Percentiles rank a stretch among this genome's conserved stretches.
Evolutionary conservation across 2,113 vertebrate species (phyloP).

Genomic region (Scophthalmus maximus): DNA sequence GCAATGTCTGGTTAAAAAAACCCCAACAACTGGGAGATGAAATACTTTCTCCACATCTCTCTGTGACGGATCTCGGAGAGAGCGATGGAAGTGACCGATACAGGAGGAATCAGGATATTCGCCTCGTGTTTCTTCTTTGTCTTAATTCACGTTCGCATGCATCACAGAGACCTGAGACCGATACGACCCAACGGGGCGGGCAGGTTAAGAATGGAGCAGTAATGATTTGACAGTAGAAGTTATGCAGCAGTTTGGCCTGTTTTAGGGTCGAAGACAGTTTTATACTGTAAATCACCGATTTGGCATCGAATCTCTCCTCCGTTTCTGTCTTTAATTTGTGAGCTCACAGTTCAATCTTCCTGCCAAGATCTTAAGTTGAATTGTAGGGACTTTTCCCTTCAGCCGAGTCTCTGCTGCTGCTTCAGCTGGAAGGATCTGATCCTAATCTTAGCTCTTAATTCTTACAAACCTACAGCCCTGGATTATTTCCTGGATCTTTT

Average conservation of each 20-base stretch:
- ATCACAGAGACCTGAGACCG: background rate
- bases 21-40: no score
- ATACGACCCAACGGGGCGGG: background rate
- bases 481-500: slow-evolving; percentile 27
- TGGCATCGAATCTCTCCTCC: slow-evolving; percentile 15
- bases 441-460: slow-evolving; percentile 14
- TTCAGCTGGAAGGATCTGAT: slow-evolving; percentile 23
- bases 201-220: background rate
- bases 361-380: slow-evolving; percentile 27
- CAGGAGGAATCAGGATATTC: slow-evolving; percentile 33
- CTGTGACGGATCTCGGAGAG: no score
- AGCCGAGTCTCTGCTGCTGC: background rate
- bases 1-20: slow-evolving; percentile 5
- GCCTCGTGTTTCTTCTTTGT: background rate
- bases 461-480: slow-evolving; percentile 9
- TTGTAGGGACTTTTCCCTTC: slow-evolving; percentile 15
- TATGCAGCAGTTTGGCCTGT: background rate
- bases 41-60: no score
- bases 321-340: slow-evolving; percentile 37
- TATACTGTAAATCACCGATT: slow-evolving; percentile 10
- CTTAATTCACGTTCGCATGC: background rate
- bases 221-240: slow-evolving; percentile 25
- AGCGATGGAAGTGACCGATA: slow-evolving; percentile 22
- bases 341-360: slow-evolving; percentile 19
- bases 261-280: background rate